Evolutionary conservation across 2,113 vertebrate species (phyloP).

Genomic region (Spilogale gracilis): DNA sequence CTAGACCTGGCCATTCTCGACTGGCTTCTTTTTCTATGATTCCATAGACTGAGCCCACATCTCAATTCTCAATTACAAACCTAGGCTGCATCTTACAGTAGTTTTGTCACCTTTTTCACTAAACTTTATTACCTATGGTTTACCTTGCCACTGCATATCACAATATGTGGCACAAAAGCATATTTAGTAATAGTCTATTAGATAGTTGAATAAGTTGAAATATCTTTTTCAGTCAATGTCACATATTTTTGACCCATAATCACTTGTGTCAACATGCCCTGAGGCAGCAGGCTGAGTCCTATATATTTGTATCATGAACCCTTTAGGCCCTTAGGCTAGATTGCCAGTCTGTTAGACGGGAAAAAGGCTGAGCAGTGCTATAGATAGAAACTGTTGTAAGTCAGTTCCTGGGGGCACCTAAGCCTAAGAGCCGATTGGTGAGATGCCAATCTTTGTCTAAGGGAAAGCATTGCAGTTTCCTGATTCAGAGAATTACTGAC

Average conservation of each 20-base stretch:
- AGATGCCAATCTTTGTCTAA: background rate
- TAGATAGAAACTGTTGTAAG: background rate
- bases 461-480: background rate
- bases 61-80: background rate
- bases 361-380: background rate
- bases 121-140: background rate
- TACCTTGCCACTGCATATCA: background rate
- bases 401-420: background rate
- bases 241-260: background rate
- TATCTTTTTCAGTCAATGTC: background rate
- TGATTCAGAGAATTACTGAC: constrained; percentile 11
- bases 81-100: background rate
- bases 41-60: too few relatives aligned
- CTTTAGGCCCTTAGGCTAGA: background rate
- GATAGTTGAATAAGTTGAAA: background rate
- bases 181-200: background rate
- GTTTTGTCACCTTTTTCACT: background rate
- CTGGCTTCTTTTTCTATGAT: background rate
- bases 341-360: background rate
- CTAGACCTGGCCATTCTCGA: background rate
- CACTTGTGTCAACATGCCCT: background rate
- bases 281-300: background rate
- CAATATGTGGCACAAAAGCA: background rate
- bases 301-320: background rate
- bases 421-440: background rate